Percentiles rank a stretch among this genome's conserved stretches.
phyloP scores from a whole-genome alignment of 2,797 vertebrate species.

The Amniataba percoides region DNA sequence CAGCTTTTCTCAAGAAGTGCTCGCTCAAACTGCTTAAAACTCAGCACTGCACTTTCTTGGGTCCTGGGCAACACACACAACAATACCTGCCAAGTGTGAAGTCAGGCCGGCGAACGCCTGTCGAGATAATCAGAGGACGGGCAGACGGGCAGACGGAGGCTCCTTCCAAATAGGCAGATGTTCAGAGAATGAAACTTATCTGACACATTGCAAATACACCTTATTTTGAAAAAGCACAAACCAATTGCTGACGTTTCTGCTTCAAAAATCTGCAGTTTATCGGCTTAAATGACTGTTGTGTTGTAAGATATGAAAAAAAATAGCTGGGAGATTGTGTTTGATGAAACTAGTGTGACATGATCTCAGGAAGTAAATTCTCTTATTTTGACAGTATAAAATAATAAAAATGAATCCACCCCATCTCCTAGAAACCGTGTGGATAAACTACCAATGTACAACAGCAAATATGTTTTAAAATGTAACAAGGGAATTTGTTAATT shows the following conservation, averaged over 20 bases:
- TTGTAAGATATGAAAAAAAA: background rate
- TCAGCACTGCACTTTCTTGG: too few relatives aligned
- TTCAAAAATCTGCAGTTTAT: background rate
- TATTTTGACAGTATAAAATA: background rate
- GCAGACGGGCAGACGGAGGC: too few relatives aligned
- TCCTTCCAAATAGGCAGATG: too few relatives aligned
- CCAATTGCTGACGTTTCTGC: background rate
- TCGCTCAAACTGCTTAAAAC: too few relatives aligned
- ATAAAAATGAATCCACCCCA: background rate
- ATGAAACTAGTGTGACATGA: background rate
- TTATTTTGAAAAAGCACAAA: background rate
- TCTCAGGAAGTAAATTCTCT: too few relatives aligned
- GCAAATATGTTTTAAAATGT: too few relatives aligned
- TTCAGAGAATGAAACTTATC: background rate
- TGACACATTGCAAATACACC: background rate
- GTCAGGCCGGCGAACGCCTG: too few relatives aligned
- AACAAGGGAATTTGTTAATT: background rate
- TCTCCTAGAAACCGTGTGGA: background rate
- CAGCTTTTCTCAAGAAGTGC: too few relatives aligned
- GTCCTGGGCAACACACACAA: too few relatives aligned
- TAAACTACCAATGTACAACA: too few relatives aligned
- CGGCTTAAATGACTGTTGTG: background rate
- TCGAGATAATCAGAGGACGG: too few relatives aligned
- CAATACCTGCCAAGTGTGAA: too few relatives aligned
- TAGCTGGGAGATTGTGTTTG: background rate